Percentiles rank a stretch among this genome's conserved stretches.
These are phyloP conservation scores for Mechanitis messenoides DNA, from an alignment of 2,888 invertebrate species.

Conservation along the genomic window DNA sequence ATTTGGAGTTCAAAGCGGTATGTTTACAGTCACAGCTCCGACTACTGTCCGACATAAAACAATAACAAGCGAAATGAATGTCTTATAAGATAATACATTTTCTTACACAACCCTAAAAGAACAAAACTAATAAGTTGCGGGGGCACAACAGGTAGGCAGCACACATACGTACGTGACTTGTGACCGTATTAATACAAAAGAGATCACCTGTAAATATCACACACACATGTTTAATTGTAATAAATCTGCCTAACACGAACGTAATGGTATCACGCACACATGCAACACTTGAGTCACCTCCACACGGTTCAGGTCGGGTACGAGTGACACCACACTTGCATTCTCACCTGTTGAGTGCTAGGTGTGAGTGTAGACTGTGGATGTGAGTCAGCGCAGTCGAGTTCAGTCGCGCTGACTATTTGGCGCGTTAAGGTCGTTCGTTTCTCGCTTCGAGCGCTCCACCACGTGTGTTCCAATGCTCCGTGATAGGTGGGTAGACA, in stretches of 20 bases:
- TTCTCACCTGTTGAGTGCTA: conserved; percentile 68
- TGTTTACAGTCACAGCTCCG: conserved; percentile 36
- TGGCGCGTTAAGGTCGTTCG: conserved; percentile 67
- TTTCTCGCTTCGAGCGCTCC: conserved; percentile 10
- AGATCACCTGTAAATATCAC: conserved; percentile 55
- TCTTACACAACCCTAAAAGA: conserved; percentile 58
- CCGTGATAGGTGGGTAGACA: conserved; percentile 61
- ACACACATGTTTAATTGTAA: conserved; percentile 47
- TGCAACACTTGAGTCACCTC: conserved; percentile 61
- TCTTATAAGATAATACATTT: conserved; percentile 51
- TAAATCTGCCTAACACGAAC: conserved; percentile 68
- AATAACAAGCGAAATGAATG: conserved; percentile 45
- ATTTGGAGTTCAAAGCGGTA: conserved; percentile 18
- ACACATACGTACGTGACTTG: conserved; percentile 64
- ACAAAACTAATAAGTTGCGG: conserved; percentile 64
- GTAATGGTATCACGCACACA: conserved; percentile 61
- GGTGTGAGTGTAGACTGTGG: conserved; percentile 55
- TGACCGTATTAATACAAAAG: conserved; percentile 62
- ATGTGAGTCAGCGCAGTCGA: conserved; percentile 52
- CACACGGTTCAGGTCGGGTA: conserved; percentile 59
- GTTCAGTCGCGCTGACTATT: conserved; percentile 67
- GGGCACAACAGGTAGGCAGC: conserved; percentile 68
- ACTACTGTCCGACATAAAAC: conserved; percentile 38
- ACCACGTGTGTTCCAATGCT: conserved; percentile 30
- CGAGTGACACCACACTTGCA: conserved; percentile 66